Evolutionary conservation across 1,140 invertebrate genomes (phyloP).

Genomic region (Thalassaphorura encarpata): DNA sequence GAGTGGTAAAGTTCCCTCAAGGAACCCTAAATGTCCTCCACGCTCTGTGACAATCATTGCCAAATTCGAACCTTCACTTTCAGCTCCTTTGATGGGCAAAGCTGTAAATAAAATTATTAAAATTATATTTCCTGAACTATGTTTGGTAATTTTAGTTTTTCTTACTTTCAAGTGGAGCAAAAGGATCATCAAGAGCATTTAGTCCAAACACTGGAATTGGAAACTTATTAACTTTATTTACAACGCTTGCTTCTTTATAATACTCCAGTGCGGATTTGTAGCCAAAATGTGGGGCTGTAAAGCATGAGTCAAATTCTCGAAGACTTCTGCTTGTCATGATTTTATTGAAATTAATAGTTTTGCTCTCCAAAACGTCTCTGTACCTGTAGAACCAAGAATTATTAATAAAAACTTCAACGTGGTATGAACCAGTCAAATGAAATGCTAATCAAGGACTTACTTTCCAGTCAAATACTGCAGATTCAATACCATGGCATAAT

Average conservation of each 20-base stretch:
- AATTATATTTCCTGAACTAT: background rate
- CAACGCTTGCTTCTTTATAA: conserved; percentile 14
- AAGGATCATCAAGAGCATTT: conserved; percentile 24
- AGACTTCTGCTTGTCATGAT: conserved; percentile 6
- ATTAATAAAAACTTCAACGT: too few species aligned
- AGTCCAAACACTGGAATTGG: conserved; percentile 24
- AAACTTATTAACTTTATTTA: conserved; percentile 19
- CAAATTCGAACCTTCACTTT: conserved; percentile 15
- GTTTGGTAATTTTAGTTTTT: background rate
- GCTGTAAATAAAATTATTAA: conserved; percentile 2
- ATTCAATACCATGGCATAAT: conserved; percentile 19
- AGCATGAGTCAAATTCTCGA: conserved; percentile 24
- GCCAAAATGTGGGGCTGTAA: conserved; percentile 28
- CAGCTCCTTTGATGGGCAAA: conserved; percentile 20
- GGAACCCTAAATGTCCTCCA: conserved; percentile 26
- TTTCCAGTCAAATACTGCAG: conserved; percentile 17
- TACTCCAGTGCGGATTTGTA: conserved; percentile 4
- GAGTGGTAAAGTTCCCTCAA: conserved; percentile 17
- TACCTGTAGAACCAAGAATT: conserved; percentile 20
- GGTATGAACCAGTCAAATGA: background rate
- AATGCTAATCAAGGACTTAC: background rate
- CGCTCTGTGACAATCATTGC: conserved; percentile 22
- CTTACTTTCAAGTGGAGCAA: conserved; percentile 20
- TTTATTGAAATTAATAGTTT: conserved; percentile 20
- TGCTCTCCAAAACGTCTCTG: conserved; percentile 16